Evolutionary conservation across 2,888 invertebrate genomes (phyloP), one percentile per base, ranked within the genome.

Genomic region (Pteria penguin): DNA sequence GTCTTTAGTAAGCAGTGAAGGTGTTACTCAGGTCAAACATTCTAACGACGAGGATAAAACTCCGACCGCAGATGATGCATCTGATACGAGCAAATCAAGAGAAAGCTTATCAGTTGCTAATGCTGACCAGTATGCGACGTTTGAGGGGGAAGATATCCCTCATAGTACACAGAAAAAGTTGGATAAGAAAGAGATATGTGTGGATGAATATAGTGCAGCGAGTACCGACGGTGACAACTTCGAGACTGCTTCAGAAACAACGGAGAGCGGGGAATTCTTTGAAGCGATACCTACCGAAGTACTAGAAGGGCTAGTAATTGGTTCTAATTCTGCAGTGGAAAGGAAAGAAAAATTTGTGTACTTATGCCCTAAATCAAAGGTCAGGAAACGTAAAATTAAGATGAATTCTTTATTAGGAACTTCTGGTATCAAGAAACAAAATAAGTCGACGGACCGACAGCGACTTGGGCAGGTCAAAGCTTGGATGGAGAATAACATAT

Each of bases 231-330:
- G 32, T 5, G 74, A 74, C 29, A n/a, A 54, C 29, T 74, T 68
- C 54, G 74, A 74, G 60, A 74, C 68, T 3, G 74, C 74, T 29
- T 74, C 68, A 26, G 73, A 73, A 22, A 58, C 71, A 45, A 58
- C 57, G 14, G 32, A 60, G 4, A 27, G 60, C 36, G 71, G 58
- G 22, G 61, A 74, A 62, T 74, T 68, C 29, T 74, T 31, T 55
- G 74, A 74, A 14, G 74, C 74, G 22, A 22, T 36, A 22, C 68
- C 68, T 4, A 55, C 60, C 0, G 68, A 68, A 36, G 26, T 62
- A 26, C 29, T 57, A 18, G 67, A 54, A 2, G n/a, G 14, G n/a
- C 0, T n/a, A 8, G 55, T 29, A 57, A 18, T 8, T 14, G 45
- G 18, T 14, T 45, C 33, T 8, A 65, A 65, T 65, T 33, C 27